Evolutionary conservation across 2,113 vertebrate species (phyloP), one percentile per base, ranked within the genome.

Genomic region (Ictalurus furcatus): DNA sequence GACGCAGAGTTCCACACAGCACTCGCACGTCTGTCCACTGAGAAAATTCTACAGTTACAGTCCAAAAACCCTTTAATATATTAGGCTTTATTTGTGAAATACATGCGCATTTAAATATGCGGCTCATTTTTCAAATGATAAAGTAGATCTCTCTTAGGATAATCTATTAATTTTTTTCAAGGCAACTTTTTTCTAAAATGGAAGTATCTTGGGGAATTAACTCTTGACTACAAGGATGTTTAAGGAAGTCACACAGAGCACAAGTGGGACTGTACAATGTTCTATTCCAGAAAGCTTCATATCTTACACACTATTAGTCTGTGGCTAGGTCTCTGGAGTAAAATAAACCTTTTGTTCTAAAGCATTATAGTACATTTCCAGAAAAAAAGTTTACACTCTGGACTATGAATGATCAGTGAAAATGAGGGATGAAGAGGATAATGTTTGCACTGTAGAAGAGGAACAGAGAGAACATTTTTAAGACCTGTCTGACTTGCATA

Each of bases 401-500:
- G 34, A 61, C 44, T 25, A 76, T 34, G n/a, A 30, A 82, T 28
- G 82, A 40, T 16, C 37, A 63, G 52, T 56, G 61, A 59, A 61
- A 19, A 88, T 83, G 84, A 44, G 67, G 7, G 58, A 84, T 59
- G 37, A 52, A 79, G 28, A 52, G 12, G 37, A 8, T 40, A 48
- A 40, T 67, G 84, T 23, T 82, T 83, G 63, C 65, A 83, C 87
- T 71, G 87, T 40, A 88, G 5, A 52, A 69, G 59, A 85, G 61
- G 44, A 25, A 71, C 12, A 34, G 58, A 86, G 44, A 63, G 54
- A 91, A 85, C 34, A 12, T 65, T 79, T 69, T 71, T 67, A 74
- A n/a, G 30, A 21, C 92, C 89, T 92, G 93, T 90, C 89, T 88
- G 92, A 92, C 94, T 96, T 96, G 96, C 96, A 96, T 96, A 96